phyloP scores from a whole-genome alignment of 1,140 invertebrate species.

The Dreissena polymorpha region DNA sequence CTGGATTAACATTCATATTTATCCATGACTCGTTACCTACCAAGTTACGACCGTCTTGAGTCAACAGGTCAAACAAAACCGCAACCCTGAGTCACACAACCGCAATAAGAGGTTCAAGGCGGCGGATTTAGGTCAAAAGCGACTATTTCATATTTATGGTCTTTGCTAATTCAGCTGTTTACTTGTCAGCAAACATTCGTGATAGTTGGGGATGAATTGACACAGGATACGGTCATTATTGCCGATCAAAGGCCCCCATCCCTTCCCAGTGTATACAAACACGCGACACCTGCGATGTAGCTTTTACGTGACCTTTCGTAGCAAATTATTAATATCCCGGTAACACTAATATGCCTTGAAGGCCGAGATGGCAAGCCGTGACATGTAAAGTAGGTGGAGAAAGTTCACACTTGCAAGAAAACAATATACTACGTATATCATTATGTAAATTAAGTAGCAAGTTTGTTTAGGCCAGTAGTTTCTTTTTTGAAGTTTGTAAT shows the following conservation, averaged over 20 bases:
- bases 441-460: constrained; percentile 3
- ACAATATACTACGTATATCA: not conserved
- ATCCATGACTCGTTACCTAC: too few relatives aligned
- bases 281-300: not conserved
- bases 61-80: too few relatives aligned
- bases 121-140: too few relatives aligned
- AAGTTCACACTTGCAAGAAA: constrained; percentile 45
- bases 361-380: constrained; percentile 24
- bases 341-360: constrained; percentile 19
- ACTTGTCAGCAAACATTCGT: not conserved
- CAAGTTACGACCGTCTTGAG: too few relatives aligned
- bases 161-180: not conserved
- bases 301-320: constrained; percentile 32
- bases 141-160: too few relatives aligned
- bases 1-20: too few relatives aligned
- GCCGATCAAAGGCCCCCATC: not conserved
- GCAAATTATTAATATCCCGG: constrained; percentile 29
- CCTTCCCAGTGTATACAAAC: not conserved
- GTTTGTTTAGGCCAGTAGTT: too few relatives aligned
- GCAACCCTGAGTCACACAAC: too few relatives aligned
- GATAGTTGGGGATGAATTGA: not conserved
- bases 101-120: too few relatives aligned
- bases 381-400: constrained; percentile 47
- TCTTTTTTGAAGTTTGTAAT: too few relatives aligned
- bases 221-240: not conserved